Evolutionary conservation across 2,113 vertebrate species (phyloP), one percentile per base, ranked within the genome.

Genomic region (Sminthopsis crassicaudata): DNA sequence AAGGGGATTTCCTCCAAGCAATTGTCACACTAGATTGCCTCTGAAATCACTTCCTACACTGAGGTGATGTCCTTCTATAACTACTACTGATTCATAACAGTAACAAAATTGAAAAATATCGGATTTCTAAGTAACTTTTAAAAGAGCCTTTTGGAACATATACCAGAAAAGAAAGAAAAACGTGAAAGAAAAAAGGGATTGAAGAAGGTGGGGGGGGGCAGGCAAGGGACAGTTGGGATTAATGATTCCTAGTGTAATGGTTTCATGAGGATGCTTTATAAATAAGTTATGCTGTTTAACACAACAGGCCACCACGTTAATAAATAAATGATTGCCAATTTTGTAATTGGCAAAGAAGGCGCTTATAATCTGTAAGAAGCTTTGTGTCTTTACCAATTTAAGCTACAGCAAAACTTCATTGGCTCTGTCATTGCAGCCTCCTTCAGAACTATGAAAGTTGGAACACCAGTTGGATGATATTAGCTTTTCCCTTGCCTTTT

Each of bases 281-380:
- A 98, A 98, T 98, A 97, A 92, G 97, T 89, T 96, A 97, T 95
- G 94, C 54, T 90, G 93, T 93, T 95, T 97, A 97, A 96, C 50
- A n/a, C 94, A 97, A 96, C 94, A 97, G 97, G 67, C 92, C 94
- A 94, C 92, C 93, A 96, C 96, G 97, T 97, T 97, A 98, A 97
- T 97, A 97, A 98, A 98, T 96, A 98, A 98, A 95, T 96, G 98
- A 92, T 91, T 97, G 92, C 94, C 94, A 93, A 95, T 91, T 97
- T 97, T 96, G 95, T 97, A 98, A 97, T 97, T 97, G 98, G 96
- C 84, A 96, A 95, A 95, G 95, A 98, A 98, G 93, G 97, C 96
- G 96, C 95, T 97, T 93, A 60, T 46, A 95, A 51, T 96, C 91
- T 93, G 42, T 94, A 96, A 97, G 96, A 94, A 97, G 92, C 67